phyloP scores from a whole-genome alignment of 2,797 vertebrate species.

The Nannoperca obscura region DNA sequence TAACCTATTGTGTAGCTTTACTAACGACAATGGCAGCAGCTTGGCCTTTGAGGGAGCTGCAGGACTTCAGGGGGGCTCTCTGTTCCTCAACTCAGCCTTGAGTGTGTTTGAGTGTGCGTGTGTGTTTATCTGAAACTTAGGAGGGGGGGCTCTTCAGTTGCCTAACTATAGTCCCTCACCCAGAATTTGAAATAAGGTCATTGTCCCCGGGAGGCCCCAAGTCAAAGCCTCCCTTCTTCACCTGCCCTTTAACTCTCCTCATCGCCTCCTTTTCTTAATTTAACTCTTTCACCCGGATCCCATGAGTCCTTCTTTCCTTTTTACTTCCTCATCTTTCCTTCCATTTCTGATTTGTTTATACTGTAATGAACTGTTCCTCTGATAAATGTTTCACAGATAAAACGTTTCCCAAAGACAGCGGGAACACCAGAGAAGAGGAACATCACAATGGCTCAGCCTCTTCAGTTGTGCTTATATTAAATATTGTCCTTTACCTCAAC shows the following conservation, averaged over 20 bases:
- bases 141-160: slow-evolving; percentile 64
- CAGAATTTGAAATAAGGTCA: slow-evolving; percentile 93
- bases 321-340: slow-evolving; percentile 23
- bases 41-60: slow-evolving; percentile 82
- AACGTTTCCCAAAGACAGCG: slow-evolving; percentile 21
- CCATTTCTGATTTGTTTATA: slow-evolving; percentile 63
- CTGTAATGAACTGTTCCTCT: slow-evolving; percentile 30
- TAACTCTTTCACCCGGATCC: slow-evolving; percentile 74
- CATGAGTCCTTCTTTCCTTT: slow-evolving; percentile 37
- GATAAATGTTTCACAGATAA: slow-evolving; percentile 20
- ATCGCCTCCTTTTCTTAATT: slow-evolving; percentile 67
- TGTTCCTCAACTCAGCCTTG: slow-evolving; percentile 71
- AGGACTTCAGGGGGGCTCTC: slow-evolving; percentile 80
- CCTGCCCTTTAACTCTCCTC: slow-evolving; percentile 86
- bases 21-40: slow-evolving; percentile 56
- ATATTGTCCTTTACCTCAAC: slow-evolving; percentile 58
- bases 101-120: slow-evolving; percentile 51
- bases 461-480: slow-evolving; percentile 49
- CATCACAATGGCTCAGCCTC: slow-evolving; percentile 50
- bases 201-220: slow-evolving; percentile 84
- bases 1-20: slow-evolving; percentile 62
- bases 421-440: slow-evolving; percentile 18
- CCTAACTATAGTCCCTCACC: slow-evolving; percentile 77
- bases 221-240: slow-evolving; percentile 86
- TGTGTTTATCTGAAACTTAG: slow-evolving; percentile 49